These are phyloP conservation scores for Threskiornis aethiopicus DNA, from an alignment of 2,797 vertebrate genomes.

Conservation along the genomic window DNA sequence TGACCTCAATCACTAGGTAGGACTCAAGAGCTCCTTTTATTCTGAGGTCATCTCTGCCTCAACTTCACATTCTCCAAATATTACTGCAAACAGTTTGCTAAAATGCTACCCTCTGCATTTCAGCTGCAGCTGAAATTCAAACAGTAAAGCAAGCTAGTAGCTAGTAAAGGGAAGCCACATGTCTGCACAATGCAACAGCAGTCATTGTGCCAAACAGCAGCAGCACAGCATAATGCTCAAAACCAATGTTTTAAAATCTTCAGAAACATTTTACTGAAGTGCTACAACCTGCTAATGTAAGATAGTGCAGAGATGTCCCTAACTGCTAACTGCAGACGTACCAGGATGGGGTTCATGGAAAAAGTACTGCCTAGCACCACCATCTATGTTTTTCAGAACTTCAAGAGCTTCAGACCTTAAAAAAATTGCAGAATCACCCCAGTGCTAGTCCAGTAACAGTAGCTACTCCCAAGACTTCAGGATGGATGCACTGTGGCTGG, in stretches of 20 bases:
- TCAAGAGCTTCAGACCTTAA: not conserved
- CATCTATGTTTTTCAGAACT: not conserved
- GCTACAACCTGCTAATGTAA: not conserved
- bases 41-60: constrained; percentile 54
- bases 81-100: not conserved
- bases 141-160: not conserved
- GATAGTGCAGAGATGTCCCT: not conserved
- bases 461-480: not conserved
- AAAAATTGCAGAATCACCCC: not conserved
- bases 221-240: not conserved
- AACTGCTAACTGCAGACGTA: not conserved
- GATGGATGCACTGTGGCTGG: not conserved
- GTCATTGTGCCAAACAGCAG: not conserved
- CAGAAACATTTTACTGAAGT: not conserved
- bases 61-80: constrained; percentile 56
- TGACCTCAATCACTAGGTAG: constrained; percentile 45
- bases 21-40: constrained; percentile 1
- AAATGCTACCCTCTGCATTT: not conserved
- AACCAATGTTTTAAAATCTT: not conserved
- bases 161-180: not conserved
- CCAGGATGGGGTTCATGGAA: not conserved
- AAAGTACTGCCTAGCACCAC: not conserved
- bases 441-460: not conserved
- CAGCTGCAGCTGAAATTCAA: not conserved
- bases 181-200: not conserved